These are phyloP conservation scores for Emydoidea blandingii DNA, from an alignment of 2,797 vertebrate species.

Conservation along the genomic window DNA sequence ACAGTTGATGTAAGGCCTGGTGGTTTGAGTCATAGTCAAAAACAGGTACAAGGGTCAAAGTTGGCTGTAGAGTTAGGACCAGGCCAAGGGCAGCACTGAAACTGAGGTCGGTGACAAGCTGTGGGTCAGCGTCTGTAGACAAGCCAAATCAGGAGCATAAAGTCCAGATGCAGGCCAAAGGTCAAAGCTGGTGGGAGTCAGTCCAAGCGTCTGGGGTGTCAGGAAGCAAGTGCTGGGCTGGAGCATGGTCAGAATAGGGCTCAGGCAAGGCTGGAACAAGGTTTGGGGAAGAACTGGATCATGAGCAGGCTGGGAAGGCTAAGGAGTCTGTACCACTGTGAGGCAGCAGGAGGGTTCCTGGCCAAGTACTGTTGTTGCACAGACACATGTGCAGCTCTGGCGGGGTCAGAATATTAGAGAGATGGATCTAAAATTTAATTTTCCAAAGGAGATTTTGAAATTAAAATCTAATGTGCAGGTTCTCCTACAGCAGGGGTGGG, in stretches of 20 bases:
- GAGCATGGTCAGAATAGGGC: neutral
- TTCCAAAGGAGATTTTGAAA: constrained; percentile 41
- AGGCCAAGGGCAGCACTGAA: neutral
- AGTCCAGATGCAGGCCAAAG: neutral
- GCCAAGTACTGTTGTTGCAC: neutral
- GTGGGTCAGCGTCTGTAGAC: neutral
- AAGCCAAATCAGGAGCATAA: neutral
- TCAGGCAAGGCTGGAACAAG: neutral
- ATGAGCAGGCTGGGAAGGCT: too few relatives aligned
- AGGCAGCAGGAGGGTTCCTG: too few relatives aligned
- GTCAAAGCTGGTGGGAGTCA: neutral
- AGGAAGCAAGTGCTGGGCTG: neutral
- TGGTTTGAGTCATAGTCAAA: neutral
- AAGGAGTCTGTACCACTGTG: too few relatives aligned
- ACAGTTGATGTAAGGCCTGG: neutral
- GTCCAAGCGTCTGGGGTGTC: neutral
- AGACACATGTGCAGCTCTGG: neutral
- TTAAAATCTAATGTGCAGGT: constrained; percentile 36
- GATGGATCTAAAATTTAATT: constrained; percentile 21
- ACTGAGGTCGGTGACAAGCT: neutral
- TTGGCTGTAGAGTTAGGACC: too few relatives aligned
- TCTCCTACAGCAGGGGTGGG: constrained; percentile 19
- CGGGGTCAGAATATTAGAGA: constrained; percentile 28
- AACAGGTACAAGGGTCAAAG: neutral
- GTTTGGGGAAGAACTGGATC: too few relatives aligned